Evolutionary conservation across 1,140 invertebrate genomes (phyloP).

Genomic region (Hylyphantes graminicola): DNA sequence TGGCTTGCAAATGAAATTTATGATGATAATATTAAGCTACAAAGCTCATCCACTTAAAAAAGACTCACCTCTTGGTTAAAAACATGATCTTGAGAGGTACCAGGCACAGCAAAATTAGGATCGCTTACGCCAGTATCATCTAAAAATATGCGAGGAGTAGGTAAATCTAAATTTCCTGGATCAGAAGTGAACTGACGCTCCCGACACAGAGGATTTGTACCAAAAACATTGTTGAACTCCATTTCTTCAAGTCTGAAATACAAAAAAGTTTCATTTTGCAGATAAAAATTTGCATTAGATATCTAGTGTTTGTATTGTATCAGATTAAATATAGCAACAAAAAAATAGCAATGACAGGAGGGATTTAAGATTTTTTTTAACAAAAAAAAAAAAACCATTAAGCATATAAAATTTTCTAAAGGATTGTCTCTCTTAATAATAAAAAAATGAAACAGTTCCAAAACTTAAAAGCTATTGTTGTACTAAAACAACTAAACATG

Average conservation of each 20-base stretch:
- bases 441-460: too few species aligned
- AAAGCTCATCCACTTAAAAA: too few species aligned
- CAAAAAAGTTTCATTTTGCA: not conserved
- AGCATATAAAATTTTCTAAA: too few species aligned
- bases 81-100: slow-evolving; percentile 32
- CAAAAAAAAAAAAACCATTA: too few species aligned
- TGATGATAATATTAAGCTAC: not conserved
- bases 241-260: slow-evolving; percentile 17
- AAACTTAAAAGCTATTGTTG: too few species aligned
- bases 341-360: too few species aligned
- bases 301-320: too few species aligned
- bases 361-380: too few species aligned
- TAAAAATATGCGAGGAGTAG: slow-evolving; percentile 52
- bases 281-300: not conserved
- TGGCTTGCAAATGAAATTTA: not conserved
- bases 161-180: slow-evolving; percentile 53
- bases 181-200: slow-evolving; percentile 50
- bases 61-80: not conserved
- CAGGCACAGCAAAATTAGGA: slow-evolving; percentile 56
- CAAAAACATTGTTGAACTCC: slow-evolving; percentile 50
- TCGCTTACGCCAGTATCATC: slow-evolving; percentile 60
- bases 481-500: too few species aligned
- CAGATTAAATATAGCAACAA: too few species aligned
- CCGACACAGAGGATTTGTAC: slow-evolving; percentile 37
- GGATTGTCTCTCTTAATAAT: too few species aligned